Evolutionary conservation across 2,888 invertebrate species (phyloP).

Genomic region (Amphipoea lucens): DNA sequence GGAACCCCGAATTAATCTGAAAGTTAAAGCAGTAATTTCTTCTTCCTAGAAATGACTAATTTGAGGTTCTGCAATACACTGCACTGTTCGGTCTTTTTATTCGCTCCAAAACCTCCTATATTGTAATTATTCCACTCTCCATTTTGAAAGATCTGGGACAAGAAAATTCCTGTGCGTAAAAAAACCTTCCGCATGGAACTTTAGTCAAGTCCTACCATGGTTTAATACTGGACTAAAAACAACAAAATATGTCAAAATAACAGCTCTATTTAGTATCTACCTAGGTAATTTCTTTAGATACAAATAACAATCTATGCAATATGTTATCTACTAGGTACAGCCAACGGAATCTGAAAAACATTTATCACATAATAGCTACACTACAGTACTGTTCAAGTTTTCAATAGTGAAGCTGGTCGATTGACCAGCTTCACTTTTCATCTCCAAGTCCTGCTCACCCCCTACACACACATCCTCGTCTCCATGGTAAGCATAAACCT

Average conservation of each 20-base stretch:
- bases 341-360: no score
- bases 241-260: no score
- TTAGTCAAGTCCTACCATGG: neutral
- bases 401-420: neutral
- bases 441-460: constrained; percentile 7
- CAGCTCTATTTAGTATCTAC: neutral
- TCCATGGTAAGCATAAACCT: constrained; percentile 66
- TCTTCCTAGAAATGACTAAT: neutral
- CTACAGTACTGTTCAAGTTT: neutral
- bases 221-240: neutral
- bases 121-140: neutral
- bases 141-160: neutral
- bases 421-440: neutral
- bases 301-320: no score
- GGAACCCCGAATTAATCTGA: neutral
- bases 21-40: no score
- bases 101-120: neutral
- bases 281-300: no score
- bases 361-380: no score
- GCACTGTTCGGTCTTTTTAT: neutral
- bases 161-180: neutral
- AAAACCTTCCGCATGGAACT: neutral
- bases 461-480: constrained; percentile 41
- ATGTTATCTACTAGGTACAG: no score
- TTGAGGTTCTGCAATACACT: neutral